Evolutionary conservation across 2,888 invertebrate species (phyloP).

Genomic region (Rhodophaea formosa): DNA sequence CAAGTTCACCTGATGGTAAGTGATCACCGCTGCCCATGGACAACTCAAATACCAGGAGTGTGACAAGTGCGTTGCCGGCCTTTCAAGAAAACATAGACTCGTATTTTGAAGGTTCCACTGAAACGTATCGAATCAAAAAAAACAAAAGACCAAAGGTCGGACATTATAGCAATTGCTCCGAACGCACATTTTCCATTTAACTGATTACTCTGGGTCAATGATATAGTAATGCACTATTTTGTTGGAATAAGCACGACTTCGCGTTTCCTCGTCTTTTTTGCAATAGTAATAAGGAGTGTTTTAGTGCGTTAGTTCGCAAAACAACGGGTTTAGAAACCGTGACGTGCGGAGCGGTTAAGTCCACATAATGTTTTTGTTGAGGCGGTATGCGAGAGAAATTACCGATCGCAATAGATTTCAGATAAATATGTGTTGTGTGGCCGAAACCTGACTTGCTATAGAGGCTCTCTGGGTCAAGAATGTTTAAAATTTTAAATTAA

Average conservation of each 20-base stretch:
- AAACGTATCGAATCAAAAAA: too few species aligned
- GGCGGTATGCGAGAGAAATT: slow-evolving; percentile 16
- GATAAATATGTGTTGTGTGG: slow-evolving; percentile 15
- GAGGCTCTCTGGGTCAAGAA: too few species aligned
- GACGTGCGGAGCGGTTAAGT: slow-evolving; percentile 12
- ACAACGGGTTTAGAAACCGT: slow-evolving; percentile 24
- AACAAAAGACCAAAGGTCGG: neutral
- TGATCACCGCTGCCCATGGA: too few species aligned
- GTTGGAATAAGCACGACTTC: neutral
- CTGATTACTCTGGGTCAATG: slow-evolving; percentile 1
- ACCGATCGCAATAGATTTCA: slow-evolving; percentile 6
- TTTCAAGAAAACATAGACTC: too few species aligned
- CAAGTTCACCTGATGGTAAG: too few species aligned
- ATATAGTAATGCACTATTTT: neutral
- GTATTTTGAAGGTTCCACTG: too few species aligned
- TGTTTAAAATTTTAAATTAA: too few species aligned
- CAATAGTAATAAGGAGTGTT: slow-evolving; percentile 6
- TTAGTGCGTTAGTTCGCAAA: slow-evolving; percentile 18
- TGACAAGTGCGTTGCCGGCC: too few species aligned
- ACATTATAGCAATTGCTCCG: neutral
- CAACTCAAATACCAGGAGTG: too few species aligned
- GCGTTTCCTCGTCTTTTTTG: neutral
- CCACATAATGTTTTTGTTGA: slow-evolving; percentile 11
- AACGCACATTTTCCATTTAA: neutral
- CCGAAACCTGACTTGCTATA: too few species aligned